Conservation (phyloP, 2,888 invertebrate genomes). For the Scelioninae gen. 2 region DNA sequence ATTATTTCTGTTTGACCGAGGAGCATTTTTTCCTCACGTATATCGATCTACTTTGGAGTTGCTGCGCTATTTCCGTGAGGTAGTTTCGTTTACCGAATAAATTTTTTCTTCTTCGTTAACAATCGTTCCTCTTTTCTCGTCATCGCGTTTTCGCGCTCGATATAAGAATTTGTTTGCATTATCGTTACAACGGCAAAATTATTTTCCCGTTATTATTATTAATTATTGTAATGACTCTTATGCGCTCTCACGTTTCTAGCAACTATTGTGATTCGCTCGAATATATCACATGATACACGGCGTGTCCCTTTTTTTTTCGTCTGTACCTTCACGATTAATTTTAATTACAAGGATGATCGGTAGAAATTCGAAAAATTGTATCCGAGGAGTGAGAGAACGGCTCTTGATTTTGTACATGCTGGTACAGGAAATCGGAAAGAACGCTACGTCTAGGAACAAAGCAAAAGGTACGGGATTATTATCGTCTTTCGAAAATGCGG, state of each 20-base stretch:
- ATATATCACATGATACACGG: slow-evolving; percentile 53
- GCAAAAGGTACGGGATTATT: neutral
- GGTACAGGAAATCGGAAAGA: slow-evolving; percentile 8
- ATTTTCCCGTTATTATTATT: slow-evolving; percentile 13
- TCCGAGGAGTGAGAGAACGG: slow-evolving; percentile 11
- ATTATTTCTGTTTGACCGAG: slow-evolving; percentile 46
- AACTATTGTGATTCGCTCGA: slow-evolving; percentile 43
- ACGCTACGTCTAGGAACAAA: slow-evolving; percentile 11
- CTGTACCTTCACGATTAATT: neutral
- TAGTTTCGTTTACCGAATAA: slow-evolving; percentile 59
- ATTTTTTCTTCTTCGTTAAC: slow-evolving; percentile 48
- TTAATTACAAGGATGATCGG: slow-evolving; percentile 22
- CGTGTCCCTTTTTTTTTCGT: slow-evolving; percentile 20
- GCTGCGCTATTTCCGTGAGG: slow-evolving; percentile 59
- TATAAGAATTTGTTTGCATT: slow-evolving; percentile 30
- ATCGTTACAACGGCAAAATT: slow-evolving; percentile 24
- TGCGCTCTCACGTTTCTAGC: slow-evolving; percentile 22
- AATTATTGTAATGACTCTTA: slow-evolving; percentile 44
- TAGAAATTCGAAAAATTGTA: slow-evolving; percentile 31
- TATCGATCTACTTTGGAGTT: slow-evolving; percentile 59
- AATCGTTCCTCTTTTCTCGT: slow-evolving; percentile 7
- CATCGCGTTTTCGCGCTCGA: neutral
- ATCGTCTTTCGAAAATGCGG: slow-evolving; percentile 1
- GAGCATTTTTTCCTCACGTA: slow-evolving; percentile 46
- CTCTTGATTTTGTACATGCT: slow-evolving; percentile 28